Evolutionary conservation across 2,113 vertebrate species (phyloP).

Genomic region (Ochotona princeps): DNA sequence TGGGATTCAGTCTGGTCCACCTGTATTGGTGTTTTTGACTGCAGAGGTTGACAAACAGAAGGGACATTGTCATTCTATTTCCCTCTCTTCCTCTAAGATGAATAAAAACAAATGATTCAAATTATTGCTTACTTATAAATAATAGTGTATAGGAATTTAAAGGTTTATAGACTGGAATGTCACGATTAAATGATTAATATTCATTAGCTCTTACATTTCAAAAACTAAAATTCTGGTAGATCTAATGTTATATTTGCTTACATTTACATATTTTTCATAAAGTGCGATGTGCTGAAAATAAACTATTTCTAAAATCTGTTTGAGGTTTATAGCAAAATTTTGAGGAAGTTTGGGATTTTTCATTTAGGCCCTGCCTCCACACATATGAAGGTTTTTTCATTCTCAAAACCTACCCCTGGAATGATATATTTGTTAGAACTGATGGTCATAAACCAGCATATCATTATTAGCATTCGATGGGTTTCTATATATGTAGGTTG

Average conservation of each 20-base stretch:
- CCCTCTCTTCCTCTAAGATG: too few species aligned
- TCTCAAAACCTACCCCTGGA: background rate
- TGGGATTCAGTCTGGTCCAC: too few species aligned
- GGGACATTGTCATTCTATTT: too few species aligned
- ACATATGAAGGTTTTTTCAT: background rate
- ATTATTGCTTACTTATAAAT: too few species aligned
- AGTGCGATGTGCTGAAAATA: background rate
- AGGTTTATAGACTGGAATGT: background rate
- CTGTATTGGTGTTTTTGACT: too few species aligned
- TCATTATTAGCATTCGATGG: background rate
- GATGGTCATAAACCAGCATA: background rate
- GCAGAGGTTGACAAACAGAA: too few species aligned
- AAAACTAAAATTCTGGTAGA: background rate
- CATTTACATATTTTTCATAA: background rate
- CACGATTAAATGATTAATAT: background rate
- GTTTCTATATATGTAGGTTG: background rate
- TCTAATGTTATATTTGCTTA: background rate
- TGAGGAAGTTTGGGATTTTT: too few species aligned
- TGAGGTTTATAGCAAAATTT: background rate
- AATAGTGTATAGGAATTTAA: background rate
- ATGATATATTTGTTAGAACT: background rate
- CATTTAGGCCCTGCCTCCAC: background rate
- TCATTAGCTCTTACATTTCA: background rate
- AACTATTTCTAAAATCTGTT: background rate
- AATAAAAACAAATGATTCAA: too few species aligned